Evolutionary conservation across 2,797 vertebrate genomes (phyloP), one percentile per base, ranked within the genome.

Genomic region (Bovichtus diacanthus): DNA sequence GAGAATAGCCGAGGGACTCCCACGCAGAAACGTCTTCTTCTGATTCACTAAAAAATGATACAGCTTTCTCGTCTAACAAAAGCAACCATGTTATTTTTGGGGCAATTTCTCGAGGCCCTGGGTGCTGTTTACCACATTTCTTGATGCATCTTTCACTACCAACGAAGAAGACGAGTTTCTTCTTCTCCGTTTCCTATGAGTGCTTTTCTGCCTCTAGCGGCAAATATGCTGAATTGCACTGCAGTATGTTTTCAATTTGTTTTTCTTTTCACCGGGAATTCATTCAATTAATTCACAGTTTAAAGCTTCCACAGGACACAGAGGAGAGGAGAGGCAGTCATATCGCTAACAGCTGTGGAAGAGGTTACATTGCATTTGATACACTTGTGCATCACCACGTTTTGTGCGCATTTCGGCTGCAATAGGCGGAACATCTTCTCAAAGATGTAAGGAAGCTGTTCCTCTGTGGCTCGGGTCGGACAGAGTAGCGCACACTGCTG

Each of bases 41-140:
- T 0, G 9, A 27, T 3, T 25, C 16, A 9, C 27, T 1, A 6
- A 25, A 15, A 12, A 1, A 0, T 10, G 31, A 10, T 6, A 15
- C n/a, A 31, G 15, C 7, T 21, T 3, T 41, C 3, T 31, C 12
- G 19, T 23, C 29, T 18, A 27, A 49, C 27, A 54, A 55, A 11
- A 61, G 4, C 21, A 44, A 39, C 1, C 9, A 19, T 18, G 2
- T 9, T 6, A 25, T 18, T 18, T 36, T 58, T 50, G 12, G 21
- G 23, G 6, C 34, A 23, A 34, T 36, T 21, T 39, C 9, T 11
- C 21, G 23, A 55, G 69, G 74, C 80, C 83, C 41, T 12, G 46
- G 21, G 38, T 62, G 43, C 23, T 85, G 88, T 93, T 92, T 87
- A 87, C 55, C 78, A 86, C 59, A 74, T 68, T 64, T 49, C 27